Base-by-base conservation (phyloP, 2,797 vertebrate species). In the Tadarida brasiliensis region DNA sequence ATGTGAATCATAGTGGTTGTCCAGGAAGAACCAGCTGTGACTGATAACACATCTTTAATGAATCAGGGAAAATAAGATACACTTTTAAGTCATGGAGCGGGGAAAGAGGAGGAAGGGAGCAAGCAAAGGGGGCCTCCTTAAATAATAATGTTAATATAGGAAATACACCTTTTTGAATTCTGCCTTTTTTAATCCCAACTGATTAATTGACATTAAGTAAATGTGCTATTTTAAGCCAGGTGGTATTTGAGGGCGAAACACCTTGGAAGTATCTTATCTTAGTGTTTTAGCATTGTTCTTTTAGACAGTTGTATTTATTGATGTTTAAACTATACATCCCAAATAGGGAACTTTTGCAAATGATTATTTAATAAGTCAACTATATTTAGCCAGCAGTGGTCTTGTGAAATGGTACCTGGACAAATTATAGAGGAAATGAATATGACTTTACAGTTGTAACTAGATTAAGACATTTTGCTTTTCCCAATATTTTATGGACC, bases 91-190 rank as follows among this genome's bases (percentile, higher is more conserved):
- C 26, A 30, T 44, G 9, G 44, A 17, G 20, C n/a, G 51, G n/a
- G 28, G 24, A 1, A 1, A 6, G 16, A 2, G 3, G 17, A 12
- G 11, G 11, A 19, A 10, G 81, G 17, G 59, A 83, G 6, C 20
- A 56, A 35, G 51, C 59, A n/a, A n/a, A 19, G 30, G 44, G 10
- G 44, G 56, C 26, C 17, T 16, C 14, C 87, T 63, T 97, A 73
- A 94, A 33, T 96, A 97, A 97, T 85, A 92, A 63, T 35, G 70
- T 95, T 95, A 96, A 82, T 86, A 84, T 88, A 96, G 78, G 86
- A 95, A 95, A 91, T 49, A 95, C 0, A 24, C 71, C 54, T n/a
- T 82, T 88, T 92, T 94, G 84, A 67, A 92, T 97, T 54, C 85
- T 96, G 92, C 92, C 39, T 19, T 96, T 97, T 97, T 87, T 87